Evolutionary conservation across 2,113 vertebrate species (phyloP), one percentile per base, ranked within the genome.

Genomic region (Eonycteris spelaea): DNA sequence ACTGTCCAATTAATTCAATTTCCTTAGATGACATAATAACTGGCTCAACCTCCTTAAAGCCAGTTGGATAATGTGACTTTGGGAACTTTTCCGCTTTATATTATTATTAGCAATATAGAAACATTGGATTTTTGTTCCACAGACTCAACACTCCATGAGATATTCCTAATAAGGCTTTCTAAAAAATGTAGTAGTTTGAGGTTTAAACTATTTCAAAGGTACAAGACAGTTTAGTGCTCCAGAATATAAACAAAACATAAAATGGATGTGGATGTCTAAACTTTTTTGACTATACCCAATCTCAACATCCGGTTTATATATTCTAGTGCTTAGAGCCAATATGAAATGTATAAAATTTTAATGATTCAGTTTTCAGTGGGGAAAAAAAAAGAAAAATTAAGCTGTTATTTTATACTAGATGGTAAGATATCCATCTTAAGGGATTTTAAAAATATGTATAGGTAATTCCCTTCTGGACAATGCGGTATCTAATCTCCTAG

Each of bases 211-310:
- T 59, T 65, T 78, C 12, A 55, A 95, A 55, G 21, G 67, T 45
- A 1, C 10, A 79, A 59, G 67, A 78, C 48, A 73, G 2, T n/a
- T 68, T 30, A 15, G 45, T 65, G 9, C 7, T 75, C 70, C 9
- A 59, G 19, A 79, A 75, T 67, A 95, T 30, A 82, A 96, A 78
- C 18, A 93, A 83, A 91, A 51, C 35, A 80, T 24, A 92, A 79
- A 65, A 87, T 24, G 16, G 13, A 5, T 24, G 1, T 57, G 19
- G 12, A 53, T 73, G 11, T 26, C 22, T 75, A 63, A 48, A 65
- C 48, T 9, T 65, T 9, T 65, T 51, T 26, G 14, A 35, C 30
- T 71, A 30, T 53, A 53, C 13, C 48, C 26, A 65, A 65, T 26
- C 12, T 92, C 74, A 74, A 77, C 28, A 75, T 85, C 40, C 73